A percentile compares a stretch with the other conserved stretches of the same genome.
phyloP scores from a whole-genome alignment of 1,140 invertebrate genomes.

The Pararge aegeria region DNA sequence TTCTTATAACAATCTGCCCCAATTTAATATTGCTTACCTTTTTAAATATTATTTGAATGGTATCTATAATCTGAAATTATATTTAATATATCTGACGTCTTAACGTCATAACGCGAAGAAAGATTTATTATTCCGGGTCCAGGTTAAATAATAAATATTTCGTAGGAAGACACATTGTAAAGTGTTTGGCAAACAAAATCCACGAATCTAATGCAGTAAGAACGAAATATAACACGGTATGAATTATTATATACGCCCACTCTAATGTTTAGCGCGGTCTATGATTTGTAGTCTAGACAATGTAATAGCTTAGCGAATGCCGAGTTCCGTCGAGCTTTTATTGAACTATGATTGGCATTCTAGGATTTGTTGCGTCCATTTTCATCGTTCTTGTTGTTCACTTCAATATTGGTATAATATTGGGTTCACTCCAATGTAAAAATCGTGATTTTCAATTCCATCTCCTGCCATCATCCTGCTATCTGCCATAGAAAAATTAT shows the following conservation, averaged over 20 bases:
- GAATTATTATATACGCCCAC: constrained; percentile 1
- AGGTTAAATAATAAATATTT: constrained; percentile 1
- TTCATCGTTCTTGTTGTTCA: background rate
- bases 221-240: background rate
- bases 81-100: background rate
- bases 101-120: background rate
- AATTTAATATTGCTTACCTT: background rate
- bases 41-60: background rate
- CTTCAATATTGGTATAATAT: too few species aligned
- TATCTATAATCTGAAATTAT: background rate
- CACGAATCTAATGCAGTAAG: background rate
- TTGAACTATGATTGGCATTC: constrained; percentile 43
- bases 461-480: too few species aligned
- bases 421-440: too few species aligned
- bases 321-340: constrained; percentile 42
- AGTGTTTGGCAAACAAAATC: constrained; percentile 1
- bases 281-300: constrained; percentile 51
- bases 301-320: constrained; percentile 38
- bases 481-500: too few species aligned
- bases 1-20: background rate
- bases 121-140: background rate
- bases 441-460: too few species aligned
- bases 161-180: constrained; percentile 1
- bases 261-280: constrained; percentile 34
- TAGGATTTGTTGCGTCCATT: constrained; percentile 20